These are phyloP conservation scores for Hycleus phaleratus DNA, from an alignment of 1,140 invertebrate genomes.

Conservation along the genomic window DNA sequence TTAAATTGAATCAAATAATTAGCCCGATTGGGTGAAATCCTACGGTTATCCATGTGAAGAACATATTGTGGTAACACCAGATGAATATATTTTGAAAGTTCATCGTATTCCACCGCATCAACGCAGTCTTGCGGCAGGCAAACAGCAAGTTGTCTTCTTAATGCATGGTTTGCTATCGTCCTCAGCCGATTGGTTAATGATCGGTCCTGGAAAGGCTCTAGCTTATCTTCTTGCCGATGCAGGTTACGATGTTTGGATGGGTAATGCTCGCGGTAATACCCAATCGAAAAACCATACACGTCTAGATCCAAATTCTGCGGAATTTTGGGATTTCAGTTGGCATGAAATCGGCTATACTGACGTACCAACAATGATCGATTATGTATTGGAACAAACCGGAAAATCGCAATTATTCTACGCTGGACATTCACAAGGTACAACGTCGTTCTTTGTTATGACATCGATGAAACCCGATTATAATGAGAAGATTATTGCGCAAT, in stretches of 20 bases:
- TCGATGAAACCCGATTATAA: constrained; percentile 47
- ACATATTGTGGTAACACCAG: constrained; percentile 4
- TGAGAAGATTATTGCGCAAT: constrained; percentile 46
- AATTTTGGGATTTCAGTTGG: constrained; percentile 63
- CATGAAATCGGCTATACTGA: constrained; percentile 58
- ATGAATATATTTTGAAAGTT: constrained; percentile 3
- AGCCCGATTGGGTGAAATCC: background rate
- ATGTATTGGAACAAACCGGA: constrained; percentile 39
- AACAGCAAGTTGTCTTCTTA: constrained; percentile 50
- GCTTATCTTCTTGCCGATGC: constrained; percentile 52
- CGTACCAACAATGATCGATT: constrained; percentile 53
- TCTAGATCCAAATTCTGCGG: constrained; percentile 42
- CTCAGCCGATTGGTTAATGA: constrained; percentile 62
- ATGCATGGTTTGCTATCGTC: constrained; percentile 69
- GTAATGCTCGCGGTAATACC: constrained; percentile 56
- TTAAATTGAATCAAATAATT: background rate
- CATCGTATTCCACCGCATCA: constrained; percentile 1
- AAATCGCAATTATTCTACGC: constrained; percentile 70
- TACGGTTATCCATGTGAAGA: constrained; percentile 2
- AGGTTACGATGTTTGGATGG: constrained; percentile 71
- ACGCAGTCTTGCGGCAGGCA: constrained; percentile 31
- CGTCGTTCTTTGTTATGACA: constrained; percentile 47
- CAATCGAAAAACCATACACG: constrained; percentile 47
- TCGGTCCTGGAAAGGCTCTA: constrained; percentile 52
- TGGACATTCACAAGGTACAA: constrained; percentile 58